phyloP scores from a whole-genome alignment of 2,113 vertebrate species.

The Apteryx mantelli region DNA sequence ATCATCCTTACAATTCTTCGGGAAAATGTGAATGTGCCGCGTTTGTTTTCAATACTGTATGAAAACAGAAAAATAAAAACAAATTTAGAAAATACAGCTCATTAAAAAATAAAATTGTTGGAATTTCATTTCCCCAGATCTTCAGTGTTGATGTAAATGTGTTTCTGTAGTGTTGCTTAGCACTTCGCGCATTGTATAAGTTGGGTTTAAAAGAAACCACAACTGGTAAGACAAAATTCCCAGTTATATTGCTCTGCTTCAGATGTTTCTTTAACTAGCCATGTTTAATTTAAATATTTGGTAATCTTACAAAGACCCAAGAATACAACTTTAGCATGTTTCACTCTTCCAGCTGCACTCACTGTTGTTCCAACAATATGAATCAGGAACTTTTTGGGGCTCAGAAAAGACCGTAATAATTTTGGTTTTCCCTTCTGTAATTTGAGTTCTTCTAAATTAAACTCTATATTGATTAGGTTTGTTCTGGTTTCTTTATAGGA shows the following conservation, averaged over 20 bases:
- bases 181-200: slow-evolving; percentile 80
- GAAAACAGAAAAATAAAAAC: slow-evolving; percentile 87
- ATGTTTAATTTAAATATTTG: slow-evolving; percentile 79
- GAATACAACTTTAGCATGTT: slow-evolving; percentile 81
- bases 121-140: slow-evolving; percentile 87
- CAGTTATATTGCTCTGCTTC: slow-evolving; percentile 76
- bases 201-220: slow-evolving; percentile 77
- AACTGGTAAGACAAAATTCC: slow-evolving; percentile 68
- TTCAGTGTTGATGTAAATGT: slow-evolving; percentile 92
- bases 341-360: slow-evolving; percentile 77
- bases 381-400: slow-evolving; percentile 77
- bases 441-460: slow-evolving; percentile 82
- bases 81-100: slow-evolving; percentile 87
- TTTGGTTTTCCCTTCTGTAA: slow-evolving; percentile 80
- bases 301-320: slow-evolving; percentile 74
- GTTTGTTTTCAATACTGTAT: slow-evolving; percentile 95
- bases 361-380: slow-evolving; percentile 61
- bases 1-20: slow-evolving; percentile 92
- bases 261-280: slow-evolving; percentile 72
- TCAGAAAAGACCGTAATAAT: slow-evolving; percentile 69
- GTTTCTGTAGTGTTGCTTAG: slow-evolving; percentile 86
- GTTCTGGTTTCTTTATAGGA: slow-evolving; percentile 84
- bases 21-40: slow-evolving; percentile 97
- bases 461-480: slow-evolving; percentile 80
- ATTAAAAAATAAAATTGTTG: slow-evolving; percentile 87